A percentile compares a stretch with the other conserved stretches of the same genome.
Evolutionary conservation across 2,113 vertebrate genomes (phyloP).

Genomic region (Serinus canaria): DNA sequence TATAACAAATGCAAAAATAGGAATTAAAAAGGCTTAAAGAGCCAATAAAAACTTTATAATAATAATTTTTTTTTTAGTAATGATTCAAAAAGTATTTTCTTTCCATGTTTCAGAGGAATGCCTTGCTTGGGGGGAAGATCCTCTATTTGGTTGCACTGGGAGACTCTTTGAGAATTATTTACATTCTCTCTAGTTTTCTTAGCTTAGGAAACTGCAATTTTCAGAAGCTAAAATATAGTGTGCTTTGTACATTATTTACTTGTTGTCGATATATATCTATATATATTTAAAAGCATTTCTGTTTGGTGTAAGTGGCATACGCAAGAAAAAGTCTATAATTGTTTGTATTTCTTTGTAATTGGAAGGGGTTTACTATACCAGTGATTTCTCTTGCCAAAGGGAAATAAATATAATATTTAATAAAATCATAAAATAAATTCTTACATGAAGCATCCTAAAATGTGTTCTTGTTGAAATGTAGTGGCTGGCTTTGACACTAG

Average conservation of each 20-base stretch:
- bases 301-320: not conserved
- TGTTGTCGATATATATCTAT: rapidly evolving
- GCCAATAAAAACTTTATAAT: not conserved
- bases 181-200: not conserved
- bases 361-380: not conserved
- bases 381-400: not conserved
- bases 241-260: not conserved
- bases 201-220: not conserved
- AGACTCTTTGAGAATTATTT: not conserved
- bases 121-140: not conserved
- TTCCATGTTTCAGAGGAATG: rapidly evolving
- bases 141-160: not conserved
- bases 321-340: not conserved
- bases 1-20: not conserved
- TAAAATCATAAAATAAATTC: not conserved
- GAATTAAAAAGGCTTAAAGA: not conserved
- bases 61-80: not conserved
- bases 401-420: not conserved
- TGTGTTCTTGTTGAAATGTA: not conserved
- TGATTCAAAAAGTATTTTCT: not conserved
- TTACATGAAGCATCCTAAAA: not conserved
- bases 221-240: not conserved
- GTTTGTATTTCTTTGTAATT: not conserved
- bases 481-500: not conserved
- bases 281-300: not conserved